Conservation (phyloP, 2,888 invertebrate genomes). For the Apodemia hepburni region DNA sequence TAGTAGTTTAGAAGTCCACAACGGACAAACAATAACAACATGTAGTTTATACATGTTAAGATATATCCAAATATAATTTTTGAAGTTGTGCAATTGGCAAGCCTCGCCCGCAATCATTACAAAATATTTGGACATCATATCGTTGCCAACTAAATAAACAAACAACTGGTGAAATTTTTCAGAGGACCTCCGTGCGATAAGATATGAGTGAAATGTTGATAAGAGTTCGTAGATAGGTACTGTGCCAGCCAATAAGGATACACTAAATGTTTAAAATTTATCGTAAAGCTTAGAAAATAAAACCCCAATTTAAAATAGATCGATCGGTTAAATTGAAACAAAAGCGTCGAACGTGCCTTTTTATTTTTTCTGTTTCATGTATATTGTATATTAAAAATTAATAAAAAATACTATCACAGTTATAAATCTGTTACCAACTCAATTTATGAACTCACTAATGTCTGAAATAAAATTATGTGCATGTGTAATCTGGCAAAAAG, state of each 20-base stretch:
- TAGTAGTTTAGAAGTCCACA: too few species aligned
- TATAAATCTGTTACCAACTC: too few species aligned
- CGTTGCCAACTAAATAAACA: slow-evolving; percentile 52
- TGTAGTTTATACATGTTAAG: too few species aligned
- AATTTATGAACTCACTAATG: too few species aligned
- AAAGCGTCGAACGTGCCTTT: too few species aligned
- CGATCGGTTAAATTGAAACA: not conserved
- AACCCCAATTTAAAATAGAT: not conserved
- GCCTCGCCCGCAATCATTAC: slow-evolving; percentile 40
- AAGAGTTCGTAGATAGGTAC: slow-evolving; percentile 29
- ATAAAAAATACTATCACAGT: too few species aligned
- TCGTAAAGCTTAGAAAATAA: not conserved
- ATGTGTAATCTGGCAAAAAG: too few species aligned
- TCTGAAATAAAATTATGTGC: too few species aligned
- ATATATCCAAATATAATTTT: not conserved
- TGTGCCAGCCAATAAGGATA: not conserved
- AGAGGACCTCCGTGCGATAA: slow-evolving; percentile 50
- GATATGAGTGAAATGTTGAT: slow-evolving; percentile 66
- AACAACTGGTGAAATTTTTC: slow-evolving; percentile 59
- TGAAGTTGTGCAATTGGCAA: slow-evolving; percentile 41
- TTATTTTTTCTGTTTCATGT: too few species aligned
- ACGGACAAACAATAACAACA: too few species aligned
- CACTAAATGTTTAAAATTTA: not conserved
- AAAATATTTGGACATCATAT: slow-evolving; percentile 64
- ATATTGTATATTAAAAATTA: too few species aligned